A percentile compares a stretch with the other conserved stretches of the same genome.
Evolutionary conservation across 2,113 vertebrate genomes (phyloP).

Genomic region (Anoura caudifer): DNA sequence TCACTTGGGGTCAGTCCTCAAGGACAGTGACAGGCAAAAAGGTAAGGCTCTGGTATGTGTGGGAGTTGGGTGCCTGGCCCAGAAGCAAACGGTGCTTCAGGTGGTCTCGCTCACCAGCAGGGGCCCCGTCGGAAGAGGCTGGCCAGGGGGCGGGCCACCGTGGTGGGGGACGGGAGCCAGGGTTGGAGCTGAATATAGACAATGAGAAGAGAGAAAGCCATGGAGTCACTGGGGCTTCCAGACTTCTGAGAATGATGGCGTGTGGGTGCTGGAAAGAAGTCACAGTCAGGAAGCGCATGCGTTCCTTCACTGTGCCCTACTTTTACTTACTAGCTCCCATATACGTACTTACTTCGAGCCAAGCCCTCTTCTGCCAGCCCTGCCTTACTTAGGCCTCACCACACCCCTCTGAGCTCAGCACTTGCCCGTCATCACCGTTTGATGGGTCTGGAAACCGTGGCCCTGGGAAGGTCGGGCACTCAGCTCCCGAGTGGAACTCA

Average conservation of each 20-base stretch:
- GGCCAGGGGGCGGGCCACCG: accelerated
- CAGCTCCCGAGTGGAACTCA: not conserved
- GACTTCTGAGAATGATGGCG: not conserved
- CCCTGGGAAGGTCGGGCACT: not conserved
- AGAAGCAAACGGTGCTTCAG: not conserved
- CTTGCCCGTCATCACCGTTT: not conserved
- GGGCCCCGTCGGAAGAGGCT: not conserved
- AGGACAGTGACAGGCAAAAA: not conserved
- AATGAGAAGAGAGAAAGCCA: not conserved
- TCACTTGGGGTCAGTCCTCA: not conserved
- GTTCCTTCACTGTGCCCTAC: not conserved
- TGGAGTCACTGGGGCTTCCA: not conserved
- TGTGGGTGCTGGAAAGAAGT: not conserved
- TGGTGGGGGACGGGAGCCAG: not conserved
- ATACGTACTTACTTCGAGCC: not conserved
- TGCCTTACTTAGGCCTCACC: not conserved
- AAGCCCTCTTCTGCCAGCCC: not conserved
- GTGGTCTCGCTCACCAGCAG: not conserved
- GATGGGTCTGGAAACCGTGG: not conserved
- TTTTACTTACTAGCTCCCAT: not conserved
- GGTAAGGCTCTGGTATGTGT: not conserved
- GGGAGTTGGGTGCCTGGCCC: not conserved
- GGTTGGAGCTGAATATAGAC: not conserved
- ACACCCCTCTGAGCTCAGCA: not conserved
- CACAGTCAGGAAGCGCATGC: not conserved